phyloP scores from a whole-genome alignment of 2,797 vertebrate genomes.

The Hydrolagus colliei region DNA sequence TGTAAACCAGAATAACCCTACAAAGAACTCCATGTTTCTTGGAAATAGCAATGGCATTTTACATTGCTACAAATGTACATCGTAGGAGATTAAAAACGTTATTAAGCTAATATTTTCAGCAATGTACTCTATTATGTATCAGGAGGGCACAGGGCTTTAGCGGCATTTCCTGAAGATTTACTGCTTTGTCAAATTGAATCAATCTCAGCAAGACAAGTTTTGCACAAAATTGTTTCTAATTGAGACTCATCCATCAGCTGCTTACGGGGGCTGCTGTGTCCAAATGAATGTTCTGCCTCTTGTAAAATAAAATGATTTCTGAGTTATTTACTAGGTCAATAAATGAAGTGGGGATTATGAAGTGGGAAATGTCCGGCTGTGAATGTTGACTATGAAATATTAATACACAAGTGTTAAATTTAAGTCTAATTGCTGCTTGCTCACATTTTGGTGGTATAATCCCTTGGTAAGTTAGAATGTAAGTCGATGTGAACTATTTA shows the following conservation, averaged over 20 bases:
- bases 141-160: background rate
- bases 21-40: too few species aligned
- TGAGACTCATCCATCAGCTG: slow-evolving; percentile 14
- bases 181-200: slow-evolving; percentile 17
- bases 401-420: background rate
- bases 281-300: background rate
- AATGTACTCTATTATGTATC: background rate
- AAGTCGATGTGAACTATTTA: too few species aligned
- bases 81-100: background rate
- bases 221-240: slow-evolving; percentile 7
- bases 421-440: background rate
- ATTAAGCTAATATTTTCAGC: background rate
- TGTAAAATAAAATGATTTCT: slow-evolving; percentile 21
- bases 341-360: background rate
- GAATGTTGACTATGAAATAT: background rate
- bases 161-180: slow-evolving; percentile 22
- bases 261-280: background rate
- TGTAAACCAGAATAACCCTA: too few species aligned
- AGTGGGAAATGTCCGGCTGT: background rate
- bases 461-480: background rate
- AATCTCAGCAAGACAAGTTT: background rate
- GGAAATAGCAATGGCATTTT: too few species aligned
- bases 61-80: background rate
- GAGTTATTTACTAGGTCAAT: background rate
- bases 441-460: background rate